Base-by-base conservation (phyloP, 1,140 invertebrate species). In the Drosophila melanica region DNA sequence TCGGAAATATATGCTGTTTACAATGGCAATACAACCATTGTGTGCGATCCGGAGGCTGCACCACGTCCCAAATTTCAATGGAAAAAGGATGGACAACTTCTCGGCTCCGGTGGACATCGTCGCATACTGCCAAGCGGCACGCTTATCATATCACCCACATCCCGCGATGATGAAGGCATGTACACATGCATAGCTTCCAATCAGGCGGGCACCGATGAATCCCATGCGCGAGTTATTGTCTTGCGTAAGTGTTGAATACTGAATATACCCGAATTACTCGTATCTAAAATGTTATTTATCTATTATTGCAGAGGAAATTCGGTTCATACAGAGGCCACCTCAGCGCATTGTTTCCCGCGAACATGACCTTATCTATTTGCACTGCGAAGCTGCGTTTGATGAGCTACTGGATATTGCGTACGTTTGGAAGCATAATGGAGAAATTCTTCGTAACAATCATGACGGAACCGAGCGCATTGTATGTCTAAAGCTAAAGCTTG, bases 31-130 rank as follows among this genome's bases (percentile, higher is more conserved):
- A 95, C 97, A 0, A 99, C 98, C 0, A 96, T 99, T 55, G 93
- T 94, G 41, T 99, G 98, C 92, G 95, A 97, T 80, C 98, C 98
- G 0, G 98, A 99, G 93, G 98, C 97, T 16, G 98, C 98, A 4
- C 98, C 98, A 1, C 94, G 93, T 75, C 97, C 98, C 0, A 95
- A 95, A 77, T 98, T 98, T 87, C 94, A 95, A 42, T 99, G 98
- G 98, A 96, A 96, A 87, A 98, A 98, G 92, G 96, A 99, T 93
- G 97, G 96, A 16, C 95, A 95, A 81, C 93, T 96, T 2, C 94
- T 98, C 51, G 97, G 95, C 66, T 93, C 94, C 33, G 96, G 96
- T 33, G 96, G 96, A 3, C 94, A 96, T 85, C 93, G 96, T 80
- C 94, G 94, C 74, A 97, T 98, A 57, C 92, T 97, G 39, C 95